Percentiles rank a stretch among this genome's conserved stretches.
These are phyloP conservation scores for Craterocephalus amniculus DNA, from an alignment of 2,797 vertebrate species.

Conservation along the genomic window DNA sequence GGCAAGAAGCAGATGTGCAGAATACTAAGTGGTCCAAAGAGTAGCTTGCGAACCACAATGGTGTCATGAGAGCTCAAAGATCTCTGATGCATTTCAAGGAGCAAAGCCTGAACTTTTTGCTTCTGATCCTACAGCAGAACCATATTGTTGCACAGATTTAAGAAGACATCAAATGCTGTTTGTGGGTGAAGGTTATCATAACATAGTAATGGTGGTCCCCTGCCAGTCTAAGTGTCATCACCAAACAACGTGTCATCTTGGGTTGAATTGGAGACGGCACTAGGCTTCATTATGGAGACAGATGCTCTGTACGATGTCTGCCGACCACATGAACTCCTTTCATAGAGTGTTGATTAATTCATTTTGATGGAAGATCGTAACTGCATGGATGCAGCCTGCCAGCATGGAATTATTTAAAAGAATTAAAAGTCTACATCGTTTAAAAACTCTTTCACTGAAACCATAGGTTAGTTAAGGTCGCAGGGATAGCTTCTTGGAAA, in stretches of 20 bases:
- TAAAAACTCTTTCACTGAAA: neutral
- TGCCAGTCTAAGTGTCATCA: too few species aligned
- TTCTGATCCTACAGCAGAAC: too few species aligned
- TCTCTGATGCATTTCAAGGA: neutral
- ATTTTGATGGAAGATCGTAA: neutral
- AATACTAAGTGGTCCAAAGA: neutral
- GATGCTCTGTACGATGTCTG: neutral
- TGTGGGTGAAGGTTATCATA: neutral
- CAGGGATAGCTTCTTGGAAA: constrained; percentile 62
- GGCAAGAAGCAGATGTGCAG: neutral
- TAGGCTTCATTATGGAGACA: too few species aligned
- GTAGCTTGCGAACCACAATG: neutral
- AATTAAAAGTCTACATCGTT: neutral
- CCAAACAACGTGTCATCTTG: too few species aligned
- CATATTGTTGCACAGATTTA: neutral
- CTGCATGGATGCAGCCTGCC: neutral
- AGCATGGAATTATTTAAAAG: neutral
- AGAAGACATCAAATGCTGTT: neutral
- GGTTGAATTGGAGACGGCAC: too few species aligned
- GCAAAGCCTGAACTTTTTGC: neutral
- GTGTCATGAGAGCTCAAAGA: neutral
- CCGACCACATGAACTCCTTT: neutral
- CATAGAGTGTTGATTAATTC: neutral
- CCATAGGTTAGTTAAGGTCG: neutral
- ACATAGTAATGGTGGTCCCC: neutral